Conservation (phyloP, 2,797 vertebrate species). For the Tinamus major region DNA sequence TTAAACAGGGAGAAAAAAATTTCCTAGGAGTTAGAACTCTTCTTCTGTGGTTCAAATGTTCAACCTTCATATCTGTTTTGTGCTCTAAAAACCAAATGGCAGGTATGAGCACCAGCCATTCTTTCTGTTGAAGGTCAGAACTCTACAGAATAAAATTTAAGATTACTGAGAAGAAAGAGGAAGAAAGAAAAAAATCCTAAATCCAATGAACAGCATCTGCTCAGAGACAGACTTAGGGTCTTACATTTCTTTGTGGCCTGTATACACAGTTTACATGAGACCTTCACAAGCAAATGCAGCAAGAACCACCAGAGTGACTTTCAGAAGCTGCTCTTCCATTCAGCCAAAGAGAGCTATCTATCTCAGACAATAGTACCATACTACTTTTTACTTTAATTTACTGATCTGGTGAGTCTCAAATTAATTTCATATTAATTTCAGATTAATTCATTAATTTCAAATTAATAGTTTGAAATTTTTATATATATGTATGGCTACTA, state of each 20-base stretch:
- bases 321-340: not conserved
- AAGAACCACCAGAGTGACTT: not conserved
- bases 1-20: not conserved
- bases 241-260: not conserved
- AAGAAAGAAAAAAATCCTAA: not conserved
- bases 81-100: not conserved
- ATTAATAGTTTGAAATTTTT: too few species aligned
- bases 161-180: not conserved
- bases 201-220: not conserved
- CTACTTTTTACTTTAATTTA: not conserved
- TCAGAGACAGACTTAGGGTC: not conserved
- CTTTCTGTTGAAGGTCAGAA: not conserved
- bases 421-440: not conserved
- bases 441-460: too few species aligned
- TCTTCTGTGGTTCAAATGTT: not conserved
- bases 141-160: not conserved
- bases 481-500: too few species aligned
- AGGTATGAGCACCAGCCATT: not conserved
- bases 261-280: not conserved
- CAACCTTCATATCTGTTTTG: not conserved
- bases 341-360: not conserved
- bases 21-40: not conserved
- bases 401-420: not conserved
- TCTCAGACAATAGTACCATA: not conserved
- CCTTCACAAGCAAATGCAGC: not conserved